Base-by-base conservation (phyloP, 2,888 invertebrate genomes). In the Melanophora roralis region DNA sequence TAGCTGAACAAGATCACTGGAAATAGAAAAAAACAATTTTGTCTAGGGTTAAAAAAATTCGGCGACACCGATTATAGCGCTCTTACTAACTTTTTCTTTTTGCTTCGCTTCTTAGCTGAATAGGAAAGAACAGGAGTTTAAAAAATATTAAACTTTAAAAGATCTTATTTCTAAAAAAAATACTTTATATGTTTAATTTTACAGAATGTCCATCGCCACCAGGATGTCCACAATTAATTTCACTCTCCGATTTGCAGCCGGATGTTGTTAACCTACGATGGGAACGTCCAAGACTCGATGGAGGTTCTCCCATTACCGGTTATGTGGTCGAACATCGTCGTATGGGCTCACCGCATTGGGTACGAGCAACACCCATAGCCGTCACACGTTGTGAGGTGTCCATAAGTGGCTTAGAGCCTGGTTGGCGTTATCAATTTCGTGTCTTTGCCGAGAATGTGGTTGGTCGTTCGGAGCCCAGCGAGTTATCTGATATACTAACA, bases 361-460 rank as follows among this genome's bases (percentile, higher is more conserved):
- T 95, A 32, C 93, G 95, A 81, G 95, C 96, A 8, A 93, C 94
- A 9, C 95, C 95, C 8, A 92, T 93, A 16, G 91, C 95, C 3
- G 94, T 95, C 27, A 90, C 92, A 36, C 92, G 92, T 43, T 94
- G 94, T 27, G 95, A 96, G 89, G 92, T 96, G 36, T 93, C 95
- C 53, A 92, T 97, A 45, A 94, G 94, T 83, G 96, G 96, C 19
- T 91, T 97, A 40, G 95, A 95, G 86, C 96, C 96, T 0, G 96
- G 96, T 69, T 95, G 95, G 92, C 92, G 95, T 62, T 96, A 97
- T 89, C 96, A 95, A 91, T 98, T 98, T 91, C 93, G 98, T 75
- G 95, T 98, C 14, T 94, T 95, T 73, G 98, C 98, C 0, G 94
- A 97, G 88, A 99, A 99, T 90, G 94, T 95, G 38, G 94, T 96